Evolutionary conservation across 2,888 invertebrate genomes (phyloP), one percentile per base, ranked within the genome.

Genomic region (Criorhina ranunculi): DNA sequence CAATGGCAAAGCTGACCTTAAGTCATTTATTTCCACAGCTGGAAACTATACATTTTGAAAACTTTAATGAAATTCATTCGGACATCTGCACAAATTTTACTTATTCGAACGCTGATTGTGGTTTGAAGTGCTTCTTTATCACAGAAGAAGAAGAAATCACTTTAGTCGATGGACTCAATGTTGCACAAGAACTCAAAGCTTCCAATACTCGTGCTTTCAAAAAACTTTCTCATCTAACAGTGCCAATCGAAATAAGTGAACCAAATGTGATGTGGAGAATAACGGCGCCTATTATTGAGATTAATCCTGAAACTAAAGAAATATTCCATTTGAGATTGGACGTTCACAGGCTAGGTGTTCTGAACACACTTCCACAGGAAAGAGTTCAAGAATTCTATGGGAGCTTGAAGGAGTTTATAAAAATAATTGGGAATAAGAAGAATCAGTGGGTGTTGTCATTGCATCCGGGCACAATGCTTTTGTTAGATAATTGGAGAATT

Each of bases 401-500:
- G 15, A 93, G 93, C 31, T 89, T 94, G 77, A 91, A 91, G 75
- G 89, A 90, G 72, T 90, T 94, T 49, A 92, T 93, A 1, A 90
- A 90, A 19, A 92, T 92, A 86, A 92, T 94, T n/a, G n/a, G n/a
- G 60, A 91, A 92, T 55, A 88, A 91, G 0, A 88, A 89, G 0
- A 92, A 93, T 86, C 93, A 93, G 87, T 93, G 93, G 93, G 90
- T 91, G 88, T 91, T 95, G 53, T 93, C 93, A 90, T 90, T 95
- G 6, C 89, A 89, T 60, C 95, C 95, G 86, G 96, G 96, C 24
- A 93, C 93, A 2, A 93, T 96, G 1, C 90, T 96, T 87, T 94
- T 95, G 76, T 93, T 96, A 87, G 95, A 96, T 89, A 96, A 96
- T 91, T 96, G 95, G 93, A 92, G 96, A 79, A 92, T 96, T 3